These are phyloP conservation scores for Squalus acanthias DNA, from an alignment of 2,797 vertebrate genomes.

Conservation along the genomic window DNA sequence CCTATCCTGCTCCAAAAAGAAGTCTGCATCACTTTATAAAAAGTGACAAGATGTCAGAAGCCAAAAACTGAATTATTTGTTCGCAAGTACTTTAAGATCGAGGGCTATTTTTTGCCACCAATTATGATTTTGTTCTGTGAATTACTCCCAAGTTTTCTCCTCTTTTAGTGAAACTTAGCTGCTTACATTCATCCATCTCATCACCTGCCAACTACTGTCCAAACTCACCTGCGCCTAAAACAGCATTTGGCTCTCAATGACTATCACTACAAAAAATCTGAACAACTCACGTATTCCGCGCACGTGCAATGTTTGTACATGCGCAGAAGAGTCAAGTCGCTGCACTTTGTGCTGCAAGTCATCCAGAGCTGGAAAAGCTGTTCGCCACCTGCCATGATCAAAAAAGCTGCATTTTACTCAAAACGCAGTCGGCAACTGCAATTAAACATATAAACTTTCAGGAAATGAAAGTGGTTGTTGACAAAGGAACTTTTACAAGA, in stretches of 20 bases:
- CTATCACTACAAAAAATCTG: background rate
- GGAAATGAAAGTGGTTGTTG: background rate
- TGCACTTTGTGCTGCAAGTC: background rate
- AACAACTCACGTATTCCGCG: background rate
- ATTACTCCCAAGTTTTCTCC: background rate
- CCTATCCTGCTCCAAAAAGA: too few relatives aligned
- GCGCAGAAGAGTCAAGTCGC: background rate
- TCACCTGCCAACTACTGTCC: background rate
- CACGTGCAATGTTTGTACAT: background rate
- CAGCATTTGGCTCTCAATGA: background rate
- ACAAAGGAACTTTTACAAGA: background rate
- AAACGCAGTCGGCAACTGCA: background rate
- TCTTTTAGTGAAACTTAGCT: background rate
- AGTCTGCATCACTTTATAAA: background rate
- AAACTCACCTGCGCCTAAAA: background rate
- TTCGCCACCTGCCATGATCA: background rate
- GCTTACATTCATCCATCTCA: background rate
- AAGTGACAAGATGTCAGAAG: background rate
- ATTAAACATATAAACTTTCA: background rate
- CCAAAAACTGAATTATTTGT: background rate
- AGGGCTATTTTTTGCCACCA: background rate
- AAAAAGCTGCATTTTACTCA: background rate
- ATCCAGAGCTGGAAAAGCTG: background rate
- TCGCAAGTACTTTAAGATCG: background rate
- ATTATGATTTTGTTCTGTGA: background rate